Conservation (phyloP, 2,888 invertebrate genomes). For the Gisinianus flammeolus region DNA sequence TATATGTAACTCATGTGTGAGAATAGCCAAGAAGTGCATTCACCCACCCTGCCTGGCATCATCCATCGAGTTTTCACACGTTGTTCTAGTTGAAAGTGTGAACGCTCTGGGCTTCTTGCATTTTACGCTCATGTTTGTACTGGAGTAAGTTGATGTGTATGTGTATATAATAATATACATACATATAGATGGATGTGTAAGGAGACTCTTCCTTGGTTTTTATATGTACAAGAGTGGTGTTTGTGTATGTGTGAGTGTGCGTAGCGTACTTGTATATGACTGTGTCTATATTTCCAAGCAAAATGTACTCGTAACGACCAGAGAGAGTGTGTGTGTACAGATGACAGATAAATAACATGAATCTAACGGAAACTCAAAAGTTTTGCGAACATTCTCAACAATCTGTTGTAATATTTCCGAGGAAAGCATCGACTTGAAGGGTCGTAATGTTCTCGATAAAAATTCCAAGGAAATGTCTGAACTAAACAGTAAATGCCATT, state of each 20-base stretch:
- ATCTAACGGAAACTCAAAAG: constrained; percentile 33
- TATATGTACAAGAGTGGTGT: background rate
- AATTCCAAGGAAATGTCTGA: constrained; percentile 31
- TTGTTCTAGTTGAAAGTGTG: constrained; percentile 24
- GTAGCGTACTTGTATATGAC: no score
- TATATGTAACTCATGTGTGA: constrained; percentile 22
- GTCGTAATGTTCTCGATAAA: constrained; percentile 35
- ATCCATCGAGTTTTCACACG: constrained; percentile 32
- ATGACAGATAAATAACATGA: constrained; percentile 36
- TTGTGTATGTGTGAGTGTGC: background rate
- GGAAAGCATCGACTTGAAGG: constrained; percentile 27
- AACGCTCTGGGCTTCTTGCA: constrained; percentile 16
- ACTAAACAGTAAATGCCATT: constrained; percentile 29
- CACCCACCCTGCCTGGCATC: constrained; percentile 20
- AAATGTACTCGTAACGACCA: background rate
- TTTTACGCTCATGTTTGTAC: no score
- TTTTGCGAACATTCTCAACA: constrained; percentile 29
- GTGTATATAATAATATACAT: no score
- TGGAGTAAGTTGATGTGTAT: constrained; percentile 11
- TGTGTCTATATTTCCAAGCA: background rate
- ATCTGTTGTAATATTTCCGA: constrained; percentile 38
- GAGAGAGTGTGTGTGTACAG: constrained; percentile 7
- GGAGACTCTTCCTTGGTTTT: background rate
- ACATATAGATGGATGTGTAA: no score
- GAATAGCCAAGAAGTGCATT: constrained; percentile 22